Conservation (phyloP, 2,888 invertebrate species). For the Clostera curtula region DNA sequence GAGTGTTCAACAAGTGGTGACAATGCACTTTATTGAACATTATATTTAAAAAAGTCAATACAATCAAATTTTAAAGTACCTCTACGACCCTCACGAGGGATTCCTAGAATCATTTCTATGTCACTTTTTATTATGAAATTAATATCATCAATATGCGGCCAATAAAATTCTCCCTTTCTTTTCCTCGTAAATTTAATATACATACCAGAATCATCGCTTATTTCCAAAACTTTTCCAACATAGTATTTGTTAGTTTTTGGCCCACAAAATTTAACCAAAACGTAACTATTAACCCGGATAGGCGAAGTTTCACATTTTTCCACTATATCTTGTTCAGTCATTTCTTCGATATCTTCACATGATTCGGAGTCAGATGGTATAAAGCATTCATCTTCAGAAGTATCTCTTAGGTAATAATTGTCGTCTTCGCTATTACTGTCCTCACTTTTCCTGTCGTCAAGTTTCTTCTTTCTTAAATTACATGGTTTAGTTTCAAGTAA, state of each 20-base stretch:
- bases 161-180: constrained; percentile 8
- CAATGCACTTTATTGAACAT: no score
- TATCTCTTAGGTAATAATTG: constrained; percentile 11
- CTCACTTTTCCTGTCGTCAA: constrained; percentile 6
- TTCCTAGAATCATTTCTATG: no score
- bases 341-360: constrained; percentile 9
- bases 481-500: constrained; percentile 8
- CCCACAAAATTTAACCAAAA: constrained; percentile 9
- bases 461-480: constrained; percentile 9
- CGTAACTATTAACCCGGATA: constrained; percentile 7
- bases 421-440: constrained; percentile 9
- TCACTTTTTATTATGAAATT: constrained; percentile 10
- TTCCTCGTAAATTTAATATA: constrained; percentile 9
- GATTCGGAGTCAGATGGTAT: constrained; percentile 7
- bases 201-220: constrained; percentile 10
- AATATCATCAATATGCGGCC: constrained; percentile 10
- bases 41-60: no score
- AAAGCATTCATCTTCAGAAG: constrained; percentile 9
- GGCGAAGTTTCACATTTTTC: constrained; percentile 6
- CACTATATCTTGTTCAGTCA: constrained; percentile 6
- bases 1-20: no score
- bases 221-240: constrained; percentile 9
- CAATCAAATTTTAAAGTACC: no score
- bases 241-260: constrained; percentile 10
- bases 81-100: no score